Conservation (phyloP, 2,113 vertebrate species). For the Ptilorrhoa leucosticta region DNA sequence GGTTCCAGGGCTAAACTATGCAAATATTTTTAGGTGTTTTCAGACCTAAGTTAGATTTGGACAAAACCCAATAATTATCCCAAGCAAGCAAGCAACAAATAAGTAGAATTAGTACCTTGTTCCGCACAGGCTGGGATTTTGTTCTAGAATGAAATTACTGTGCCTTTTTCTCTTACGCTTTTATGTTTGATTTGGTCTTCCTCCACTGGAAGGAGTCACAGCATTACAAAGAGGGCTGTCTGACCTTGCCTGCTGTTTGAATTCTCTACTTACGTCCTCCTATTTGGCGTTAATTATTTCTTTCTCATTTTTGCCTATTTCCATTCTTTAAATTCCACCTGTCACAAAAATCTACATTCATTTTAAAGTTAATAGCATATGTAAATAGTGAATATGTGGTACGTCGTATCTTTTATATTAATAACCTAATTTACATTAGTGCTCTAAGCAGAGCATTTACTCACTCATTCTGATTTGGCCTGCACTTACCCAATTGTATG, state of each 20-base stretch:
- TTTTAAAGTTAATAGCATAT: background rate
- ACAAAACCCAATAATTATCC: background rate
- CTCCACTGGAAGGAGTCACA: background rate
- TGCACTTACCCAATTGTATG: background rate
- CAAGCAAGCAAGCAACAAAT: background rate
- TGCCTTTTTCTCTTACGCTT: background rate
- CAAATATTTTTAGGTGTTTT: background rate
- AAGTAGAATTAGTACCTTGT: background rate
- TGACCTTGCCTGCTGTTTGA: background rate
- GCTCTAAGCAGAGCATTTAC: background rate
- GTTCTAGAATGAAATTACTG: background rate
- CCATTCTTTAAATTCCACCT: background rate
- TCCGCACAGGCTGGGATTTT: background rate
- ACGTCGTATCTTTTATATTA: background rate
- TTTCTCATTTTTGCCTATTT: background rate
- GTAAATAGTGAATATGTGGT: background rate
- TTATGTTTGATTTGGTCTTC: background rate
- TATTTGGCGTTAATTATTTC: background rate
- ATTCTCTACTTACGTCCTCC: background rate
- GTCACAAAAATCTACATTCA: background rate
- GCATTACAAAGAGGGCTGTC: background rate
- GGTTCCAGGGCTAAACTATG: background rate
- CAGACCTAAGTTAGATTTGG: background rate
- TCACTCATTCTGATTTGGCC: background rate
- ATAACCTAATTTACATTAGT: background rate